These are phyloP conservation scores for Monopterus albus DNA, from an alignment of 2,113 vertebrate species.

Conservation along the genomic window DNA sequence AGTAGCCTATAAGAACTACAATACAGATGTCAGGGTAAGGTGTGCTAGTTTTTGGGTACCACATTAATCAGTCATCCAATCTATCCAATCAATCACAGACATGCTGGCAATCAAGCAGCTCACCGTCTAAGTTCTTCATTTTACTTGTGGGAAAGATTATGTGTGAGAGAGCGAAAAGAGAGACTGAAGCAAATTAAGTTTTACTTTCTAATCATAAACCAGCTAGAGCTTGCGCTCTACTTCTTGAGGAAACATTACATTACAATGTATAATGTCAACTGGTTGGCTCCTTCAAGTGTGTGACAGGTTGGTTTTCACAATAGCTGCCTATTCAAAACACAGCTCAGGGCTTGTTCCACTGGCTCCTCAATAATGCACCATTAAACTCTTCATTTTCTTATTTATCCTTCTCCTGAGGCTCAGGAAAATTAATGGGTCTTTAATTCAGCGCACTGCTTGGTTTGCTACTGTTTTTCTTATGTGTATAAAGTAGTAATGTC, in stretches of 20 bases:
- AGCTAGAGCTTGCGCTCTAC: background rate
- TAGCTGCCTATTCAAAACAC: slow-evolving; percentile 56
- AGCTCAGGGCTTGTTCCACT: slow-evolving; percentile 49
- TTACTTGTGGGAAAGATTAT: too few species aligned
- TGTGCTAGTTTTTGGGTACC: background rate
- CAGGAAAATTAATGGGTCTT: slow-evolving; percentile 54
- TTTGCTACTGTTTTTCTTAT: slow-evolving; percentile 20
- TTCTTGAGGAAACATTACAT: slow-evolving; percentile 13
- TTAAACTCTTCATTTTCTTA: slow-evolving; percentile 69
- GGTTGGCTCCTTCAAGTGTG: slow-evolving; percentile 42
- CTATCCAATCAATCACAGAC: background rate
- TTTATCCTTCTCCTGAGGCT: slow-evolving; percentile 65
- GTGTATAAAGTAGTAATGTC: slow-evolving; percentile 15
- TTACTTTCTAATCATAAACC: background rate
- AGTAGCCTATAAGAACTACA: background rate
- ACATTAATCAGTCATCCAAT: background rate
- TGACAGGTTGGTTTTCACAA: slow-evolving; percentile 62
- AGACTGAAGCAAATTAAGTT: too few species aligned
- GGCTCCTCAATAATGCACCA: slow-evolving; percentile 63
- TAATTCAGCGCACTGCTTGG: slow-evolving; percentile 40
- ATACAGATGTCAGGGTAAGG: background rate
- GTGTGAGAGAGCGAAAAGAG: background rate
- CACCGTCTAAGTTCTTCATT: background rate
- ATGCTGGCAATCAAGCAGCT: too few species aligned
- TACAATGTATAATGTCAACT: slow-evolving; percentile 21